These are phyloP conservation scores for Ridgeia piscesae DNA, from an alignment of 1,140 invertebrate species.

Conservation along the genomic window DNA sequence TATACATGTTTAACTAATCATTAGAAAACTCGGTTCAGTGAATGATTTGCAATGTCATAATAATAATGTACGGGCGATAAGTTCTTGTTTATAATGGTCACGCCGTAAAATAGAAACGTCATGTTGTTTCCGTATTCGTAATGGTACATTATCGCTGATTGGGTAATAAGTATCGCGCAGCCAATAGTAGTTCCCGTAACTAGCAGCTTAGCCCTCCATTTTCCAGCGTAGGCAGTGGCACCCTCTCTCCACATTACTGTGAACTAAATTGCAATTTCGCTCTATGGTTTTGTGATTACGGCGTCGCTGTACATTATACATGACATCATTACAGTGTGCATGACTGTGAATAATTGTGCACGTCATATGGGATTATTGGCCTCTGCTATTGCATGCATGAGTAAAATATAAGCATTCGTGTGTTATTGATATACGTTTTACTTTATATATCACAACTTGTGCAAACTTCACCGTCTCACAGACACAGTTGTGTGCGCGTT, in stretches of 20 bases:
- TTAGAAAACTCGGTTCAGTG: background rate
- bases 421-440: no score
- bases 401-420: no score
- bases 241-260: background rate
- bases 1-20: constrained; percentile 14
- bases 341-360: no score
- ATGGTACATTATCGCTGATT: background rate
- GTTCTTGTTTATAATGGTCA: constrained; percentile 6
- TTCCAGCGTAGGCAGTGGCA: background rate
- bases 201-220: background rate
- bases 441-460: no score
- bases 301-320: no score
- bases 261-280: background rate
- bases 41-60: background rate
- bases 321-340: no score
- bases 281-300: no score
- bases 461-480: no score
- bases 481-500: no score
- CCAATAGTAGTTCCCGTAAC: background rate
- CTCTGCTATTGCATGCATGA: no score
- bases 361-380: no score
- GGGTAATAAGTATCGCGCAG: background rate
- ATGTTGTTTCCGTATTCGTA: background rate
- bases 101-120: background rate
- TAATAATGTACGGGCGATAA: background rate